Conservation (phyloP, 2,113 vertebrate genomes). For the Mesoclemmys tuberculata region DNA sequence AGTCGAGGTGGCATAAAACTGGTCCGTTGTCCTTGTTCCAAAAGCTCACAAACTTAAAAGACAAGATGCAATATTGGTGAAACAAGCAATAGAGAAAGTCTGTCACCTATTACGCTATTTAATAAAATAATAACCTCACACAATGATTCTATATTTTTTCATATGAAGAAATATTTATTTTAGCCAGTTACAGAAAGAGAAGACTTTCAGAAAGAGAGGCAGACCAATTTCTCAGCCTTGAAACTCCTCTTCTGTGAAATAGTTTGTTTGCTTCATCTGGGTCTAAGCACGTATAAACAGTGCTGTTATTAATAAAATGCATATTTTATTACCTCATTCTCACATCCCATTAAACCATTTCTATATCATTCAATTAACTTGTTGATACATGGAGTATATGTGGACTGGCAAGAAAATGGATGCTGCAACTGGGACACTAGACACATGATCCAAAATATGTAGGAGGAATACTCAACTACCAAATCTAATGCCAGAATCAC, state of each 20-base stretch:
- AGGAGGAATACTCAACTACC: not conserved
- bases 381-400: not conserved
- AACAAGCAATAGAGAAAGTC: not conserved
- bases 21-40: not conserved
- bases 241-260: not conserved
- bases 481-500: not conserved
- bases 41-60: not conserved
- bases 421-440: not conserved
- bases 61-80: not conserved
- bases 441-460: not conserved
- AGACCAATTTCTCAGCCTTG: not conserved
- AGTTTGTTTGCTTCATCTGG: not conserved
- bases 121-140: not conserved
- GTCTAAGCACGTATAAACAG: not conserved
- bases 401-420: not conserved
- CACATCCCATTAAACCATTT: not conserved
- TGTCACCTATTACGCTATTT: not conserved
- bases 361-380: fast-evolving
- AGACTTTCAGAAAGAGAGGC: too few relatives aligned
- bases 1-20: not conserved
- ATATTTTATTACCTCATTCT: not conserved
- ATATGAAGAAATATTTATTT: not conserved
- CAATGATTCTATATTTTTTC: not conserved
- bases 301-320: not conserved
- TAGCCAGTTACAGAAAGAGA: not conserved